Evolutionary conservation across 2,113 vertebrate genomes (phyloP), one percentile per base, ranked within the genome.

Genomic region (Ctenomys sociabilis): DNA sequence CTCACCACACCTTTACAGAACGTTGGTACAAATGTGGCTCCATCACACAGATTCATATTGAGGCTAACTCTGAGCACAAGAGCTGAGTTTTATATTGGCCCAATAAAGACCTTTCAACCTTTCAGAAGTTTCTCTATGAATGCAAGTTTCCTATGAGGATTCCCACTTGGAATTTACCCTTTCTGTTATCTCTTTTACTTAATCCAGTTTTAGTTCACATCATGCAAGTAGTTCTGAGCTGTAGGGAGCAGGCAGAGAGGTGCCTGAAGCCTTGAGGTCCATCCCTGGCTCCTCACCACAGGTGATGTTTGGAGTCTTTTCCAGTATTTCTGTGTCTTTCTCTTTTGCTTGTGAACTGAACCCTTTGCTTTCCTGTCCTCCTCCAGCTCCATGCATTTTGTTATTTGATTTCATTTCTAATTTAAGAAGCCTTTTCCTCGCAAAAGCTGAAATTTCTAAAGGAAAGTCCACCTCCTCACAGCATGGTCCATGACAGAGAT

Each of bases 381-480:
- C 35, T 88, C 45, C 63, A 10, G 70, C 45, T 89, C 12, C 7
- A n/a, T 35, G 5, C 43, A 52, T 72, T 96, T 88, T 93, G 28
- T 77, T 61, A 86, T 85, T 80, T 43, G 13, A 78, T 84, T 83
- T 85, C 57, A 91, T 63, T 88, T 40, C 43, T 88, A 37, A 90
- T n/a, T 81, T 54, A 78, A 81, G 64, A 92, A 90, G 10, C 4
- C 35, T 30, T 93, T 85, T 96, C 57, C 49, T 73, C 88, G 40
- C 88, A 28, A 77, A 72, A 92, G 40, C 64, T 24, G 52, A 59
- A 70, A 95, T 93, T 30, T 85, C 80, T 93, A 30, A 96, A 61
- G 83, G 78, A 85, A 86, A 86, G 7, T 8, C 45, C 88, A 28
- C 52, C 45, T 94, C 64, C 37, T 64, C 28, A 5, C 7, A 81